Percentiles rank a stretch among this genome's conserved stretches.
Evolutionary conservation across 1,140 invertebrate species (phyloP).

Genomic region (Ylistrum balloti): DNA sequence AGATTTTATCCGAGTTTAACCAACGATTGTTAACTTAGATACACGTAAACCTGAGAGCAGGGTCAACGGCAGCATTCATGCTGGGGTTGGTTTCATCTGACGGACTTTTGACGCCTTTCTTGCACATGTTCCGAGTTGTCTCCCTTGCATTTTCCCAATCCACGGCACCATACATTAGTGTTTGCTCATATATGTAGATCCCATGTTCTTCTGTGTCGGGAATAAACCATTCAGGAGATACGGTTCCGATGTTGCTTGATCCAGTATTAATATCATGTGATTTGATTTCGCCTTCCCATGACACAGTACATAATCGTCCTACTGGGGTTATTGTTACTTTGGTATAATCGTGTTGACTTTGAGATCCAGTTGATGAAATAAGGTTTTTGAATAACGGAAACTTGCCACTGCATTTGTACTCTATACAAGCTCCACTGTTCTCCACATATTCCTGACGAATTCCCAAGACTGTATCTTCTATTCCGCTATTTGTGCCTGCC

Average conservation of each 20-base stretch:
- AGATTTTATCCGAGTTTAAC: too few species aligned
- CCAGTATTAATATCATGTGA: not conserved
- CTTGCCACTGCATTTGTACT: not conserved
- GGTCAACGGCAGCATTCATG: not conserved
- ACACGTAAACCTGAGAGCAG: not conserved
- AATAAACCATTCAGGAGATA: not conserved
- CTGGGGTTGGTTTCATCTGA: not conserved
- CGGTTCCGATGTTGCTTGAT: not conserved
- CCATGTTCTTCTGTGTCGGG: not conserved
- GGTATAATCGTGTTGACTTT: not conserved
- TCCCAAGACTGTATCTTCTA: not conserved
- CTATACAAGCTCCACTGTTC: not conserved
- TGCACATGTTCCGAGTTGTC: not conserved
- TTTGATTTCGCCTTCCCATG: not conserved
- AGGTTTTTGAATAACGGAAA: not conserved
- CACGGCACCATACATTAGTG: not conserved
- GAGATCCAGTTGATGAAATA: not conserved
- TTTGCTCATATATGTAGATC: not conserved
- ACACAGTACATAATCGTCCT: not conserved
- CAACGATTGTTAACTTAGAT: not conserved
- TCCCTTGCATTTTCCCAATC: not conserved
- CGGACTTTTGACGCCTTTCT: not conserved
- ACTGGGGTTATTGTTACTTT: not conserved
- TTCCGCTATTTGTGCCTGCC: not conserved
- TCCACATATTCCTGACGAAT: not conserved